These are phyloP conservation scores for Palythoa heliodiscus DNA, from an alignment of 92 coral and sea anemone species.

Conservation along the genomic window DNA sequence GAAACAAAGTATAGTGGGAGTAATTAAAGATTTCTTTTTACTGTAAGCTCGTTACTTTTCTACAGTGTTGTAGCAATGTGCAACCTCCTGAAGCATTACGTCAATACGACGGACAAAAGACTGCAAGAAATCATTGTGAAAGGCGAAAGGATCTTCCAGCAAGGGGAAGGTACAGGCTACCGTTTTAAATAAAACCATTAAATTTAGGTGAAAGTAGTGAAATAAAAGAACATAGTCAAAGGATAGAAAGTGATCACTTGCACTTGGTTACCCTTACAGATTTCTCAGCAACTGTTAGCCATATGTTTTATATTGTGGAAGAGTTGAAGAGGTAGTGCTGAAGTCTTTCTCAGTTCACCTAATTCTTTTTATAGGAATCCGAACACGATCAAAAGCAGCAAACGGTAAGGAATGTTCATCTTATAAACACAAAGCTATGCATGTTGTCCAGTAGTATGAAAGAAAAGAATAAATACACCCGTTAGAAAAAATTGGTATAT, in stretches of 20 bases:
- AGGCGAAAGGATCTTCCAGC: constrained; percentile 83
- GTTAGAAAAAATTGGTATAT: too few species aligned
- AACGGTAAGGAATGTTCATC: constrained; percentile 62
- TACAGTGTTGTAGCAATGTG: constrained; percentile 88
- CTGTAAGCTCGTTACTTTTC: neutral
- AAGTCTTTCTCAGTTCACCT: neutral
- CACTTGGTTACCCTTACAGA: too few species aligned
- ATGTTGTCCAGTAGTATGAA: neutral
- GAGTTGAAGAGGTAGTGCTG: too few species aligned
- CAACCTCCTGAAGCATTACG: constrained; percentile 83
- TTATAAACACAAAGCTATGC: too few species aligned
- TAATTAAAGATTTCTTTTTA: too few species aligned
- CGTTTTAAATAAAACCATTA: too few species aligned
- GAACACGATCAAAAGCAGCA: constrained; percentile 93
- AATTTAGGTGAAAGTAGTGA: too few species aligned
- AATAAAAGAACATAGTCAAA: too few species aligned
- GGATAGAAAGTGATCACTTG: too few species aligned
- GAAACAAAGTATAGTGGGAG: neutral
- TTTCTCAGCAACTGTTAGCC: too few species aligned
- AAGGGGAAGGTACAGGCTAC: constrained; percentile 76
- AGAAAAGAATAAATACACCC: too few species aligned
- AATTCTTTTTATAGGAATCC: constrained; percentile 63
- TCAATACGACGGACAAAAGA: constrained; percentile 92
- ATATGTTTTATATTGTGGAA: too few species aligned
- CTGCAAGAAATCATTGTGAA: constrained; percentile 80